A percentile compares a stretch with the other conserved stretches of the same genome.
Conservation (phyloP, 2,888 invertebrate genomes). For the Lithophane ornitopus region DNA sequence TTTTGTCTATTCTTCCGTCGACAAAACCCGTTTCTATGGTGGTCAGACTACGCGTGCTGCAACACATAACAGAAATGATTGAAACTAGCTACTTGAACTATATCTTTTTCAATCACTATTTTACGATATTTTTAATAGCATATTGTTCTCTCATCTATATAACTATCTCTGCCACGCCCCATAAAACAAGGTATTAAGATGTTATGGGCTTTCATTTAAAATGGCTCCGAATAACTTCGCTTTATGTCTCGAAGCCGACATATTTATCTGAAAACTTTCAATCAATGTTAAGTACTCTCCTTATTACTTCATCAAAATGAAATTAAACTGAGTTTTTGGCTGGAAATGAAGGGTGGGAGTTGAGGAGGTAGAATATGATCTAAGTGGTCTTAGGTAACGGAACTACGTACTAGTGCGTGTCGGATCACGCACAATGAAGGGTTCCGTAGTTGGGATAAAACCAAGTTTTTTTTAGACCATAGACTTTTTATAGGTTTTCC, state of each 20-base stretch:
- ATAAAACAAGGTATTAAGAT: conserved; percentile 55
- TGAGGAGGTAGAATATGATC: conserved; percentile 16
- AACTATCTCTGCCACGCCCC: conserved; percentile 24
- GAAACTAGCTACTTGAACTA: not conserved
- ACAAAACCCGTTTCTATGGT: no score
- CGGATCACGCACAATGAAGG: no score
- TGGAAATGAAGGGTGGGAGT: conserved; percentile 19
- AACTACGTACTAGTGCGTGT: not conserved
- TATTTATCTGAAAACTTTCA: conserved; percentile 65
- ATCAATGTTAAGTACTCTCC: conserved; percentile 57
- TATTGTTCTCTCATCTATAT: conserved; percentile 17
- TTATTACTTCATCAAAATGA: conserved; percentile 60
- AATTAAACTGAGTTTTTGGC: conserved; percentile 43
- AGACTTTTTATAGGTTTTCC: no score
- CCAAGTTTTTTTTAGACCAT: no score
- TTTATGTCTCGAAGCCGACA: conserved; percentile 43
- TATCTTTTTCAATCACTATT: conserved; percentile 2
- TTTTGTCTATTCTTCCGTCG: no score
- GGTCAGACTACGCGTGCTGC: no score
- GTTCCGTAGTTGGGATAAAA: no score
- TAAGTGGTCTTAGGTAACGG: not conserved
- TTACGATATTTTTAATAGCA: not conserved
- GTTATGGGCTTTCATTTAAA: conserved; percentile 48
- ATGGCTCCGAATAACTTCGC: conserved; percentile 50
- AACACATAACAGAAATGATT: not conserved